Conservation (phyloP, 92 coral and sea anemone genomes). For the Pocillopora meandrina region DNA sequence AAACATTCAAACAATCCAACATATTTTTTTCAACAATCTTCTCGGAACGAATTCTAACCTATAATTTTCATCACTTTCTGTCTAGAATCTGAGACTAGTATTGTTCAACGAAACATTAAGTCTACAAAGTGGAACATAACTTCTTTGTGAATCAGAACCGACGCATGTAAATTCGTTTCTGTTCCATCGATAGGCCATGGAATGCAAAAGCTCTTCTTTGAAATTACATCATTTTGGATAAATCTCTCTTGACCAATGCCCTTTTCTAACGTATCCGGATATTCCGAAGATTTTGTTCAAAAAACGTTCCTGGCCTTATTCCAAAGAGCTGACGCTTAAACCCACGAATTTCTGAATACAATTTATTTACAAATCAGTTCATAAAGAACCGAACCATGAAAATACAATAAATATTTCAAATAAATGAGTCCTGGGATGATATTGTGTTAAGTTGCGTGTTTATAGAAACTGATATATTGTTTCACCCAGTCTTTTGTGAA, state of each 20-base stretch:
- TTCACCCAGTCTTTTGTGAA: constrained; percentile 6
- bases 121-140: not conserved
- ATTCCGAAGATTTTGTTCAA: not conserved
- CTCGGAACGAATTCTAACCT: too few species aligned
- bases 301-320: not conserved
- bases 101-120: not conserved
- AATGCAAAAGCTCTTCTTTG: not conserved
- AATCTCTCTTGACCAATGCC: not conserved
- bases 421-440: not conserved
- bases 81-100: too few species aligned
- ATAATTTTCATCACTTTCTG: too few species aligned
- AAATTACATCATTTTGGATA: not conserved
- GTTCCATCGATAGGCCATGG: not conserved
- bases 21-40: too few species aligned
- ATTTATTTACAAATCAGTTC: not conserved
- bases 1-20: too few species aligned
- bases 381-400: constrained; percentile 13
- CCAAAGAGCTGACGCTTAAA: not conserved
- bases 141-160: not conserved
- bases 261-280: not conserved
- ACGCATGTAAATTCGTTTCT: too few species aligned
- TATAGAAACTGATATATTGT: not conserved
- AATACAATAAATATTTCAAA: not conserved
- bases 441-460: not conserved
- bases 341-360: too few species aligned